Percentiles rank a stretch among this genome's conserved stretches.
These are phyloP conservation scores for Brachynemurus nebulosus DNA, from an alignment of 2,888 invertebrate genomes.

Conservation along the genomic window DNA sequence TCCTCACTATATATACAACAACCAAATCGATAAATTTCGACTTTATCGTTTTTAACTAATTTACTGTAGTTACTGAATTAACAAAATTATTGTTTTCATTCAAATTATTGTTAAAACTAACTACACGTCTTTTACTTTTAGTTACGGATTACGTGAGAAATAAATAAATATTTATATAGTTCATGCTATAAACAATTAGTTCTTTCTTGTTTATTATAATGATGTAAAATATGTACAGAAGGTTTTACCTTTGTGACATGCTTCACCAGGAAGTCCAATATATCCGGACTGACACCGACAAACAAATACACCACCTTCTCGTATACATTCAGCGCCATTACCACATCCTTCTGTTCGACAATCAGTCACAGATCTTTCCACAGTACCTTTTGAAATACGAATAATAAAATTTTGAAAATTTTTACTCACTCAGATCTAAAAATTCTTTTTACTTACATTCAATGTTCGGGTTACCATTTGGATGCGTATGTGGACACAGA, in stretches of 20 bases:
- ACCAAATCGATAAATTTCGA: no score
- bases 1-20: no score
- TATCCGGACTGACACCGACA: slow-evolving; percentile 67
- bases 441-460: slow-evolving; percentile 67
- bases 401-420: neutral
- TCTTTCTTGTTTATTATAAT: neutral
- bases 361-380: slow-evolving; percentile 48
- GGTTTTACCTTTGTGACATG: slow-evolving; percentile 48
- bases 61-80: no score
- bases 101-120: no score
- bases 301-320: slow-evolving; percentile 70
- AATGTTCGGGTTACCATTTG: slow-evolving; percentile 70
- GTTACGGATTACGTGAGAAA: no score
- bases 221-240: neutral
- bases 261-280: slow-evolving; percentile 55
- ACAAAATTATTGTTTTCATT: no score
- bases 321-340: slow-evolving; percentile 72
- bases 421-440: neutral
- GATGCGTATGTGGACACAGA: slow-evolving; percentile 69
- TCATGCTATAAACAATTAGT: no score
- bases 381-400: slow-evolving; percentile 35
- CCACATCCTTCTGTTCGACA: slow-evolving; percentile 77
- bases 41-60: no score
- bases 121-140: no score
- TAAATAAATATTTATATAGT: no score